Base-by-base conservation (phyloP, 2,113 vertebrate genomes). In the Agelaius phoeniceus region DNA sequence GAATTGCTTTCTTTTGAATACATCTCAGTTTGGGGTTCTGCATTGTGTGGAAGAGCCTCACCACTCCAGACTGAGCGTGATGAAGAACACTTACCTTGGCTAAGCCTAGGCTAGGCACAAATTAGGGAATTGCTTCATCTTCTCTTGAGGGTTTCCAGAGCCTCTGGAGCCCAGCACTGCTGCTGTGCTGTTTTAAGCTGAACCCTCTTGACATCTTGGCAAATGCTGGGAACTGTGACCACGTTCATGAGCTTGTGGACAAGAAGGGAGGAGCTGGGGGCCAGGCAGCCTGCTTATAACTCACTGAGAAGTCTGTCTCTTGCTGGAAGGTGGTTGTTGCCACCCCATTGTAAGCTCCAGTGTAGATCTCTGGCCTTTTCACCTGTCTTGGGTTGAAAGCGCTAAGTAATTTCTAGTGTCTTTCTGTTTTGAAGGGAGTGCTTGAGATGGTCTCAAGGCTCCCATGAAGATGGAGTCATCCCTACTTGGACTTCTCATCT, bases 111-210 rank as follows among this genome's bases (percentile, higher is more conserved):
- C 48, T 49, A 30, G 9, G 21, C 0, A 2, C 15, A 33, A 13
- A 33, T 22, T 13, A 55, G 26, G 30, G 19, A 49, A 17, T 15
- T 1, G 0, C 30, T 2, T 0, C 71, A 35, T 51, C 19, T 44
- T 61, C 33, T 51, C 17, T 7, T 9, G 20, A 30, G 35, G 30
- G 30, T 54, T 66, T 20, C 46, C 28, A 48, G 59, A 37, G 26
- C 43, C 51, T 68, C 66, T 84, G 59, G 72, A 88, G 51, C 14
- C 0, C 1, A 27, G 13, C 12, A 7, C 11, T 88, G 19, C n/a
- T 88, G 17, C 24, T 69, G 15, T 1, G 3, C n/a, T 43, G 23
- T 73, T 57, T 48, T 55, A 33, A 83, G 18, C 24, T 90, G 67
- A 77, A 21, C 21, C 11, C 7, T 54, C 28, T 30, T 63, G 55